Base-by-base conservation (phyloP, 2,113 vertebrate species). In the Hystrix cristata region DNA sequence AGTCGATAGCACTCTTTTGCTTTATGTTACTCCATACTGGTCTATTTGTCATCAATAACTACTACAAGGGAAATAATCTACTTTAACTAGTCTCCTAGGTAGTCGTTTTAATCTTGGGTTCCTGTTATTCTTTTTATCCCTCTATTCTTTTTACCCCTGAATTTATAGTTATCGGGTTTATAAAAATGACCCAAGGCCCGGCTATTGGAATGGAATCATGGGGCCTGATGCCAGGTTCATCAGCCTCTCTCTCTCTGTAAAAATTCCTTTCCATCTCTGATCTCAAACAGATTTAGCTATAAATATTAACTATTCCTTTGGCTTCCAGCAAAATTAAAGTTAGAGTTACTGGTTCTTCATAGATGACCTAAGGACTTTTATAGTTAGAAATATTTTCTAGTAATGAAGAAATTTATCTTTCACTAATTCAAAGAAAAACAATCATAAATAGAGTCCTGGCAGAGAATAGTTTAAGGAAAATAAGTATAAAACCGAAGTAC, bases 141-240 rank as follows among this genome's bases (percentile, higher is more conserved):
- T 88, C 29, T 80, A 19, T 95, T 93, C 83, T 85, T 79, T 93
- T 94, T 93, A 46, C 27, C 46, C 89, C 59, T 79, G 57, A 91
- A 96, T 95, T 97, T 96, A 93, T 83, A 82, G 48, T 85, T 90
- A 92, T 34, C 71, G 83, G 69, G 55, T 92, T 95, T 93, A 76
- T 71, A 74, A 92, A 97, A 95, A 90, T 76, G 46, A 92, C 76
- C 64, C 95, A 87, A 87, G 62, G n/a, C 65, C 69, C 90, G 43
- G 4, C 48, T 59, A 79, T 95, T 48, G 74, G 1, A 64, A 48
- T 31, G 5, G 46, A 89, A 62, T 16, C 10, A 34, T 1, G 82
- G 65, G 16, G 3, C 19, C 51, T 53, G 9, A 14, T 82, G 46
- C 9, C 38, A 87, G 7, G 91, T 57, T 25, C 11, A 71, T 79